These are phyloP conservation scores for Oryzias melastigma DNA, from an alignment of 2,113 vertebrate species.

Conservation along the genomic window DNA sequence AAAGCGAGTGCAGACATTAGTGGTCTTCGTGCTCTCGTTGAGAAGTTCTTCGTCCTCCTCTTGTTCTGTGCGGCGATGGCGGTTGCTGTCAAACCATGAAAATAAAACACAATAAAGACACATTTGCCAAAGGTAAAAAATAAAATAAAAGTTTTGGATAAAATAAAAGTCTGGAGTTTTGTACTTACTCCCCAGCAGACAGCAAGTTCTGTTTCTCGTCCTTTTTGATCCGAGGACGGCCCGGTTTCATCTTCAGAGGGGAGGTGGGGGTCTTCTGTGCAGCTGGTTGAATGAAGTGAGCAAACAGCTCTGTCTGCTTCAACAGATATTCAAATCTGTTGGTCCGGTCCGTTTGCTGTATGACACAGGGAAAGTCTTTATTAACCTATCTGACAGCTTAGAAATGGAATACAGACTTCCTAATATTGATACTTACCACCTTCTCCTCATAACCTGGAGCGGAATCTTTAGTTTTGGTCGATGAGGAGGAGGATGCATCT, in stretches of 20 bases:
- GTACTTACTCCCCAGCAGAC: constrained; percentile 94
- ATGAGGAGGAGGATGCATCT: constrained; percentile 77
- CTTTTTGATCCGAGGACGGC: constrained; percentile 94
- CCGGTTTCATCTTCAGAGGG: constrained; percentile 98
- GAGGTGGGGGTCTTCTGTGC: constrained; percentile 98
- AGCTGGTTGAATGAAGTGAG: constrained; percentile 98
- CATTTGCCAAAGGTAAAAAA: background rate
- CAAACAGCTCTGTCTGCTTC: constrained; percentile 98
- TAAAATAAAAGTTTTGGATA: background rate
- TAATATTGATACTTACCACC: constrained; percentile 82
- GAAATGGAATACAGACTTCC: too few species aligned
- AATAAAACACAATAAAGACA: background rate
- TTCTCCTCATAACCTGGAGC: constrained; percentile 93
- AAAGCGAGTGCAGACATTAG: constrained; percentile 95
- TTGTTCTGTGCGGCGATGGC: constrained; percentile 95
- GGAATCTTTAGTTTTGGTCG: constrained; percentile 78
- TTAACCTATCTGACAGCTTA: background rate
- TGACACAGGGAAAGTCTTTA: constrained; percentile 18
- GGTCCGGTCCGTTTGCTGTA: constrained; percentile 93
- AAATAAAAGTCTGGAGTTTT: background rate
- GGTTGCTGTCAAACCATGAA: constrained; percentile 76
- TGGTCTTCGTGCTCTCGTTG: constrained; percentile 93
- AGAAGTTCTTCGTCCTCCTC: constrained; percentile 97
- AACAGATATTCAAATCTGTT: constrained; percentile 98
- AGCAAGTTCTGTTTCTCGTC: constrained; percentile 98